Evolutionary conservation across 2,888 invertebrate species (phyloP).

Genomic region (Ethmia dodecea): DNA sequence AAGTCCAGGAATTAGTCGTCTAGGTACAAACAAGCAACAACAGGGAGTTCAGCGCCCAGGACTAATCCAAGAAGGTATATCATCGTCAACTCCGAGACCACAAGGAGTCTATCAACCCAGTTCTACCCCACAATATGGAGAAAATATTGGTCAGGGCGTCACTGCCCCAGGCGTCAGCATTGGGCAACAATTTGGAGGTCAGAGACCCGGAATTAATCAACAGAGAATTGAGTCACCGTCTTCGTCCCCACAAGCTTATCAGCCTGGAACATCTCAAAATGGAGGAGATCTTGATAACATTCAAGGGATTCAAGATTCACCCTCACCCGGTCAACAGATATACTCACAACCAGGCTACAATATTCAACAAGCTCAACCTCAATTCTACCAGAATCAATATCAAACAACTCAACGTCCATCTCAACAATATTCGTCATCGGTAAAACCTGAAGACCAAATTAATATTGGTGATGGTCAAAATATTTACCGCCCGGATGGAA

Average conservation of each 20-base stretch:
- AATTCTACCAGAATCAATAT: background rate
- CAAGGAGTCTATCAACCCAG: too few relatives aligned
- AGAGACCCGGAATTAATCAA: too few relatives aligned
- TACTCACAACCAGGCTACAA: background rate
- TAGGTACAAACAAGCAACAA: too few relatives aligned
- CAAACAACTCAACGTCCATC: background rate
- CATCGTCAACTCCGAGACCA: too few relatives aligned
- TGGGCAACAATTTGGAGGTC: background rate
- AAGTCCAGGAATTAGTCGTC: too few relatives aligned
- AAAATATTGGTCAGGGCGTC: background rate
- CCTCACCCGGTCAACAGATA: background rate
- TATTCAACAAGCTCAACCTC: background rate
- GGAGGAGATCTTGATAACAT: background rate
- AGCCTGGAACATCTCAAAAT: background rate
- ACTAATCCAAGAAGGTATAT: too few relatives aligned
- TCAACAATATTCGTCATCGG: background rate
- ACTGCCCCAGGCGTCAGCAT: background rate
- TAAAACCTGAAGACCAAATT: background rate
- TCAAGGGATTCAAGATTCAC: background rate
- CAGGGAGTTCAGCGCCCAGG: too few relatives aligned
- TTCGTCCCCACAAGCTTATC: background rate
- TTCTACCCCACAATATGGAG: constrained; percentile 1
- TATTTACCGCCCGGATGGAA: background rate
- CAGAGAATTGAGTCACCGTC: too few relatives aligned
- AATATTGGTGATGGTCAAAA: too few relatives aligned